A percentile compares a stretch with the other conserved stretches of the same genome.
Conservation (phyloP, 2,797 vertebrate species). For the Syngnathus acus region DNA sequence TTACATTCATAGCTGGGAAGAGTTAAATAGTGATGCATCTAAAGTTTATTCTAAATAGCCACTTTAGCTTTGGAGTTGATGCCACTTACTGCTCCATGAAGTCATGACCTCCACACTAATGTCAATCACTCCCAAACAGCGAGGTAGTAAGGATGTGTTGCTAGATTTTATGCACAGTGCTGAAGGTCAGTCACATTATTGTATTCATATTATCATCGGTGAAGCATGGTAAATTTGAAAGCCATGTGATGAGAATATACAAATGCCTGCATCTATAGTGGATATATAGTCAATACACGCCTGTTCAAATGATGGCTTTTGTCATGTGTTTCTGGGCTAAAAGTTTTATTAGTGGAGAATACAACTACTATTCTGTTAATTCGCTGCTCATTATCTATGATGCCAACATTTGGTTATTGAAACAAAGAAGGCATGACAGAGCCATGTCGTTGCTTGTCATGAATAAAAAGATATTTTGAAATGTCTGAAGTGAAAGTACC, state of each 20-base stretch:
- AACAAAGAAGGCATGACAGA: too few relatives aligned
- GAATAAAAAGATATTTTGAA: too few relatives aligned
- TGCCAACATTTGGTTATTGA: too few relatives aligned
- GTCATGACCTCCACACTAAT: constrained; percentile 15
- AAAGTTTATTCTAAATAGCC: not conserved
- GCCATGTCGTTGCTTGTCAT: too few relatives aligned
- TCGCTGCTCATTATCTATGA: too few relatives aligned
- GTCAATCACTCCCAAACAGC: not conserved
- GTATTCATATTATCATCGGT: constrained; percentile 3
- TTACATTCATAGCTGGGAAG: not conserved
- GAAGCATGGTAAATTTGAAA: not conserved
- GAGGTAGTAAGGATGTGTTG: not conserved
- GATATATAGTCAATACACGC: not conserved
- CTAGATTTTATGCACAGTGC: not conserved
- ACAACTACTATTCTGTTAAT: too few relatives aligned
- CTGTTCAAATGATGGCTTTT: not conserved
- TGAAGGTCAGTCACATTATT: constrained; percentile 7
- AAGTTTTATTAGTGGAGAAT: too few relatives aligned
- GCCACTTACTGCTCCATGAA: constrained; percentile 4
- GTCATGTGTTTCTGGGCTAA: not conserved
- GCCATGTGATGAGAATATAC: constrained; percentile 2
- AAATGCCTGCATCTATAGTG: not conserved
- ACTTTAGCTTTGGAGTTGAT: not conserved
- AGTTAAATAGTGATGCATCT: not conserved
- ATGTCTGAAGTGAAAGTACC: too few relatives aligned